These are phyloP conservation scores for Pionites leucogaster DNA, from an alignment of 2,113 vertebrate genomes.

Conservation along the genomic window DNA sequence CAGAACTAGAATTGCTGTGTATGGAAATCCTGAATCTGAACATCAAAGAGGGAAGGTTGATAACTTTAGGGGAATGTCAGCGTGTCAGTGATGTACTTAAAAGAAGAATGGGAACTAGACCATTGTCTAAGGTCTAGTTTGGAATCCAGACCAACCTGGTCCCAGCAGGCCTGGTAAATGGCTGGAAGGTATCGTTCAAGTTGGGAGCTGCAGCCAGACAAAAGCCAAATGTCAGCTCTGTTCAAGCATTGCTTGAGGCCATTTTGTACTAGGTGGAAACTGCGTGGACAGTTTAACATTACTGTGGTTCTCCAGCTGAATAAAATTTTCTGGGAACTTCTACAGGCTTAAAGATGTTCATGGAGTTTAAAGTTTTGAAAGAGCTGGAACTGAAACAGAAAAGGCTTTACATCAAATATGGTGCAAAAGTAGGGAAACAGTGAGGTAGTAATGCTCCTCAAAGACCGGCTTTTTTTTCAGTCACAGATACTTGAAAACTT, in stretches of 20 bases:
- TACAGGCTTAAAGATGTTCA: neutral
- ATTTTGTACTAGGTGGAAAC: neutral
- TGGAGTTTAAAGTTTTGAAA: neutral
- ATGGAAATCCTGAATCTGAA: neutral
- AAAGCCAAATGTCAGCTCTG: neutral
- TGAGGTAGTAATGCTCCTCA: neutral
- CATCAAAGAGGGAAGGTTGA: neutral
- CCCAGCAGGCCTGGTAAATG: neutral
- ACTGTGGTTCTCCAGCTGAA: neutral
- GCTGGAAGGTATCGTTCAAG: neutral
- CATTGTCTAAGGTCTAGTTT: neutral
- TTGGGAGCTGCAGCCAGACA: neutral
- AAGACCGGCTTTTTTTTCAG: neutral
- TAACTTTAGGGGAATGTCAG: neutral
- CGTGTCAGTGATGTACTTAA: neutral
- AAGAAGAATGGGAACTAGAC: neutral
- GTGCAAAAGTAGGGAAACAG: neutral
- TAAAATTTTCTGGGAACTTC: neutral
- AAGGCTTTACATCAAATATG: neutral
- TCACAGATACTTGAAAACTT: neutral
- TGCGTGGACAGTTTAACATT: neutral
- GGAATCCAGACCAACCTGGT: neutral
- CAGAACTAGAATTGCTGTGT: neutral
- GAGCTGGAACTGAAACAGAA: neutral
- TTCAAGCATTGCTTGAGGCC: neutral